Base-by-base conservation (phyloP, 1,140 invertebrate species). In the Brachionus manjavacas region DNA sequence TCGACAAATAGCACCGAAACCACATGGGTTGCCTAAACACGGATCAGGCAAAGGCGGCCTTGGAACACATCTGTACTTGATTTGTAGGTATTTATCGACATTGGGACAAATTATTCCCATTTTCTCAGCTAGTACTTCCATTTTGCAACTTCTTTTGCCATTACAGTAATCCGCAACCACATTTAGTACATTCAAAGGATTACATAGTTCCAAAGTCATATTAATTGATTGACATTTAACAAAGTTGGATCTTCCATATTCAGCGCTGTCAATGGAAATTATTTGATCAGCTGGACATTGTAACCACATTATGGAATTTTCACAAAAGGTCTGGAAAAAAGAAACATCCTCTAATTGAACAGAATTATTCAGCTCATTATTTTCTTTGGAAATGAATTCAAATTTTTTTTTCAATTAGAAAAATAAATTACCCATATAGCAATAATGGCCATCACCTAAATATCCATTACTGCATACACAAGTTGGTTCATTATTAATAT, bases 371-470 rank as follows among this genome's bases (percentile, higher is more conserved):
- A 25, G 1, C 12, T 68, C 25, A 68, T 31, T 39, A 31, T 68
- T 39, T 68, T 68, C 31, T 68, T 28, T 4, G n/a, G 6, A 28
- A 35, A 0, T 39, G n/a, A n/a, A 6, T n/a, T 68, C 8, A 31
- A 28, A 11, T 12, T 68, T 68, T 14, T 68, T 9, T 68, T 12
- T 9, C 4, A 35, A 68, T 35, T 68, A 11, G 31, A 14, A 25
- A 16, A 12, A 28, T 72, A 39, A 39, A 16, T 72, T 39, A 72
- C 68, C 68, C 4, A 4, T 4, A 20, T 20, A 9, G 66, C 79
- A 81, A 46, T 66, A 31, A 25, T 14, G 28, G 4, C 79, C 79
- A 81, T 81, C 79, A 12, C 79, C 79, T 46, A 20, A 4, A 46
- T 66, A 81, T 12, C 64, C 79, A 35, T 31, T 28, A 3, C 2